Conservation (phyloP, 2,888 invertebrate genomes). For the Gymnocheta viridis region DNA sequence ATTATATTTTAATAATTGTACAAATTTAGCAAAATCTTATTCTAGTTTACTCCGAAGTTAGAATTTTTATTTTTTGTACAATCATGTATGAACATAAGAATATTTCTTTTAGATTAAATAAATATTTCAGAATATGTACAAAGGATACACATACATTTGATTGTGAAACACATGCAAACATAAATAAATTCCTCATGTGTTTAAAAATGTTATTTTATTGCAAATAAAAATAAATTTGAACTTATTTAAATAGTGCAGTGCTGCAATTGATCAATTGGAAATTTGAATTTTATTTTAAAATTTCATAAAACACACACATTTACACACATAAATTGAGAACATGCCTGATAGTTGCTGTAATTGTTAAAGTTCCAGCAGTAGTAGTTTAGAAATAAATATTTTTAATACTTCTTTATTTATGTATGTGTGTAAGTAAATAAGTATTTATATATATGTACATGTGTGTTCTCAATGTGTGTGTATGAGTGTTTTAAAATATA, state of each 20-base stretch:
- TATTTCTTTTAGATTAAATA: no score
- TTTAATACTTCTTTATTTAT: no score
- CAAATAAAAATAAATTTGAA: not conserved
- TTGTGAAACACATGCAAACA: not conserved
- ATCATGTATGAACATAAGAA: no score
- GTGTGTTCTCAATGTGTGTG: not conserved
- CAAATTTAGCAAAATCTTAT: no score
- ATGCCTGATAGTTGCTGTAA: not conserved
- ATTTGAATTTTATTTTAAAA: constrained; percentile 38
- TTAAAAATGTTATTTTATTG: constrained; percentile 26
- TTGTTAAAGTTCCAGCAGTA: not conserved
- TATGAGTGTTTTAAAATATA: not conserved
- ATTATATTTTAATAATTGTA: no score
- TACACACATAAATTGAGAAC: not conserved
- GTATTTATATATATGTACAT: not conserved
- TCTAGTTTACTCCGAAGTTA: no score
- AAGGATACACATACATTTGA: not conserved
- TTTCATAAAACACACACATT: not conserved
- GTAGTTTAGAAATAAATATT: not conserved
- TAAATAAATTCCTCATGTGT: not conserved
- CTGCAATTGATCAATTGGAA: constrained; percentile 60
- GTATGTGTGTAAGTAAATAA: no score
- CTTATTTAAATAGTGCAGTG: constrained; percentile 3
- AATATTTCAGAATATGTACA: no score
- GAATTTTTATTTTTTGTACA: no score